These are phyloP conservation scores for Drosophila paranaensis DNA, from an alignment of 2,888 invertebrate species.

Conservation along the genomic window DNA sequence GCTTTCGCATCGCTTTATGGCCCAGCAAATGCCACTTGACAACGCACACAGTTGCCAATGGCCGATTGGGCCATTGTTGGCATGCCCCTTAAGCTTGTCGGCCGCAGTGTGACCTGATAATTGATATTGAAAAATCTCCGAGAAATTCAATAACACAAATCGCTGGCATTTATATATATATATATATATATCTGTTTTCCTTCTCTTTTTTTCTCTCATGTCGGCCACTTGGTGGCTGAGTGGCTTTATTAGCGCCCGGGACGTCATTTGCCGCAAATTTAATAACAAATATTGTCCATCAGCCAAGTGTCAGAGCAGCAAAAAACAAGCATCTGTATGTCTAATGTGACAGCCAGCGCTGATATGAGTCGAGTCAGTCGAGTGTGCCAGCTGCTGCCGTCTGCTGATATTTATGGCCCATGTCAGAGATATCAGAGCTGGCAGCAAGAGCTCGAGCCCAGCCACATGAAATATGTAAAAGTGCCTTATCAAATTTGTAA, in stretches of 20 bases:
- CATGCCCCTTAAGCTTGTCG: conserved; percentile 1
- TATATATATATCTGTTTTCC: no score
- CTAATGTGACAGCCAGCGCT: conserved; percentile 38
- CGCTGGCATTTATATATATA: conserved; percentile 10
- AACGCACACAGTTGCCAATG: conserved; percentile 8
- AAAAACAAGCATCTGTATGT: conserved; percentile 26
- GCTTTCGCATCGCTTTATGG: conserved; percentile 30
- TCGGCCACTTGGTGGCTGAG: conserved; percentile 7
- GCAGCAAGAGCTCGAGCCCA: not conserved
- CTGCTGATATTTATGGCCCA: conserved; percentile 39
- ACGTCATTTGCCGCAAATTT: conserved; percentile 54
- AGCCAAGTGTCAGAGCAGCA: conserved; percentile 32
- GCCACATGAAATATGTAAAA: not conserved
- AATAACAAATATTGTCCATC: conserved; percentile 67
- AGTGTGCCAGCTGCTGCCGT: conserved; percentile 14
- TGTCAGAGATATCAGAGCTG: conserved; percentile 6
- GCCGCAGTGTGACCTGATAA: conserved; percentile 8
- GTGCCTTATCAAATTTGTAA: not conserved
- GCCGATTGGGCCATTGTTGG: conserved; percentile 3
- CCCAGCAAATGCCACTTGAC: conserved; percentile 1
- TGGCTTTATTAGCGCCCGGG: conserved; percentile 38
- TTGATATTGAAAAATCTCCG: conserved; percentile 22
- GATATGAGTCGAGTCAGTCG: conserved; percentile 29
- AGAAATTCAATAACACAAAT: conserved; percentile 15
- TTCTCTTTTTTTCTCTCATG: not conserved